Percentiles rank a stretch among this genome's conserved stretches.
Evolutionary conservation across 2,888 invertebrate species (phyloP).

Genomic region (Hypomecis atomaria): DNA sequence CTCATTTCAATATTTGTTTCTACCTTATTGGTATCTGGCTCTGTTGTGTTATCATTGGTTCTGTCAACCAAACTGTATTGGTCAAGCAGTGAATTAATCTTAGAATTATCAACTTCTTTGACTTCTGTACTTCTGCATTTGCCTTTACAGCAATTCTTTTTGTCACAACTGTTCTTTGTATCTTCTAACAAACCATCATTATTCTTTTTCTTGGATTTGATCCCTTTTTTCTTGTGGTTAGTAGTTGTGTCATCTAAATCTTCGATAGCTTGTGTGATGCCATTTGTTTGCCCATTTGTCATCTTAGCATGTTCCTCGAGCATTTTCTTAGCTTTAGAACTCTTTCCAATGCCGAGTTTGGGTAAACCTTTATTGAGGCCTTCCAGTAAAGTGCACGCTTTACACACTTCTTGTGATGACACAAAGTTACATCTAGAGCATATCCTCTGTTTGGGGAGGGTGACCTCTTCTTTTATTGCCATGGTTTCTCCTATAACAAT

Average conservation of each 20-base stretch:
- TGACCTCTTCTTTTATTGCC: constrained; percentile 91
- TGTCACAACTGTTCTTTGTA: constrained; percentile 12
- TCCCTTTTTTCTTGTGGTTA: constrained; percentile 47
- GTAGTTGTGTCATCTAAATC: constrained; percentile 57
- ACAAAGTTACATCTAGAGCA: constrained; percentile 96
- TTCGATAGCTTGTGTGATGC: constrained; percentile 50
- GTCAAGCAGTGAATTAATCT: constrained; percentile 60
- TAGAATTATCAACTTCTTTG: constrained; percentile 52
- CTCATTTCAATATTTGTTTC: constrained; percentile 32
- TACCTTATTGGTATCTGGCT: constrained; percentile 27
- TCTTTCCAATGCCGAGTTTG: constrained; percentile 95
- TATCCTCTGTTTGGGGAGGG: constrained; percentile 91
- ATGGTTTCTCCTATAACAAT: constrained; percentile 93
- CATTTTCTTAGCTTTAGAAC: constrained; percentile 90
- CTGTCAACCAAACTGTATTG: constrained; percentile 60
- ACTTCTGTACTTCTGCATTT: constrained; percentile 46
- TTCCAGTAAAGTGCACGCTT: constrained; percentile 97
- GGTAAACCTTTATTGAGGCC: constrained; percentile 97
- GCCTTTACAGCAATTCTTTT: constrained; percentile 50
- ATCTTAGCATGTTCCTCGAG: constrained; percentile 80
- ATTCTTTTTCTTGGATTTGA: constrained; percentile 47
- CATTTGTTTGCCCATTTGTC: constrained; percentile 53
- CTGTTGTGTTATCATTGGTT: constrained; percentile 23
- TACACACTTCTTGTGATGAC: constrained; percentile 97
- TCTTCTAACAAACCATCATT: constrained; percentile 28